Evolutionary conservation across 2,113 vertebrate species (phyloP), one percentile per base, ranked within the genome.

Genomic region (Halcyon malimbica): DNA sequence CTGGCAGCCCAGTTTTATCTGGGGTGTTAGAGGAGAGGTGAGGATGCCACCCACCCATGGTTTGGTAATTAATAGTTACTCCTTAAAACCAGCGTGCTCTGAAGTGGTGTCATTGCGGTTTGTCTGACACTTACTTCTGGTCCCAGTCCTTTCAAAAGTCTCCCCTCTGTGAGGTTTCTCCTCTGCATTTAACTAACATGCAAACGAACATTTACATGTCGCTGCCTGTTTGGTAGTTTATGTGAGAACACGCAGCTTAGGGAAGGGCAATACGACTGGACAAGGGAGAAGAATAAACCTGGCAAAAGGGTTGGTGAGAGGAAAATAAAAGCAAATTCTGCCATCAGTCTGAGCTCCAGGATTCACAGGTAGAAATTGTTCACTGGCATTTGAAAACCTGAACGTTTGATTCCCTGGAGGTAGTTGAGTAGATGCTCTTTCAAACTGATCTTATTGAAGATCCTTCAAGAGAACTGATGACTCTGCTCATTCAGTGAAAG

Each of bases 191-290:
- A 46, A 19, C 46, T 46, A 46, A 46, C 46, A 46, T 46, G 46
- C 2, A 3, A 31, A 25, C 3, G 20, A 23, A 37, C 11, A 1
- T 57, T 65, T 29, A 5, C 2, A 0, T 28, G 15, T 35, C 0
- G 0, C 29, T 50, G 68, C 39, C 35, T 26, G 23, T 24, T 86
- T 5, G 54, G 16, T 48, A 17, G 29, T 54, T 67, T n/a, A 28
- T 0, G 1, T 35, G 41, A 68, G 41, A 84, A 44, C 9, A 14
- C 0, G 0, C 10, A 29, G 25, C 19, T 71, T 53, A 31, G 48
- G 56, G 44, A 42, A n/a, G 16, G 37, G 1, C 9, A 24, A 31
- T n/a, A 10, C 0, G 2, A 21, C 20, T 74, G 56, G 31, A 60
- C 13, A 26, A 41, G 69, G 59, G 80, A 84, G 35, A 79, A 91